Percentiles rank a stretch among this genome's conserved stretches.
phyloP scores from a whole-genome alignment of 2,888 invertebrate species.

The Ormyrus pomaceus region DNA sequence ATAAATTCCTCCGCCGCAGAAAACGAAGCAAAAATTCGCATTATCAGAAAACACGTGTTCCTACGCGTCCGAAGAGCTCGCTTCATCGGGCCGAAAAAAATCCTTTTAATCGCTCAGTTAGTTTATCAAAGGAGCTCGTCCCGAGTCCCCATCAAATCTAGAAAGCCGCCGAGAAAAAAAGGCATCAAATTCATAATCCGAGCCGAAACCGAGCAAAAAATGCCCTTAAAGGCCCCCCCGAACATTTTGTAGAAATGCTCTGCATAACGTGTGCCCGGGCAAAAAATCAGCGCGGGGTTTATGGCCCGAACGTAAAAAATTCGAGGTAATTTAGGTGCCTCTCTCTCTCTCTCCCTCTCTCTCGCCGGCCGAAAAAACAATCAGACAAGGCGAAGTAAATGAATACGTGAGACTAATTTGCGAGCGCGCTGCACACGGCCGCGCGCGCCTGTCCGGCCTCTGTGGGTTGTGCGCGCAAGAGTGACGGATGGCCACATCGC shows the following conservation, averaged over 20 bases:
- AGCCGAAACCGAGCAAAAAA: no score
- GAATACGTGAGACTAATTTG: slow-evolving; percentile 53
- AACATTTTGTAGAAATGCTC: no score
- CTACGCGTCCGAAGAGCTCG: no score
- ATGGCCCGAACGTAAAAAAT: slow-evolving; percentile 4
- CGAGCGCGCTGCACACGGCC: slow-evolving; percentile 7
- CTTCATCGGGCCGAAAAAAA: slow-evolving; percentile 13
- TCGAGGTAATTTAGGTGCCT: slow-evolving; percentile 35
- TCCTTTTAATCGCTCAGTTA: background rate
- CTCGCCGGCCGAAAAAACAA: slow-evolving; percentile 33
- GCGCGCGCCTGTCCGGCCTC: slow-evolving; percentile 36
- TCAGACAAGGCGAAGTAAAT: slow-evolving; percentile 44
- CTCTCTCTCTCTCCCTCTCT: slow-evolving; percentile 16
- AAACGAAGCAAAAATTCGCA: no score
- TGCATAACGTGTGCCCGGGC: no score
- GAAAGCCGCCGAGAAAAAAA: background rate
- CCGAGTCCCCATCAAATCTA: no score
- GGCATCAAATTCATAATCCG: no score
- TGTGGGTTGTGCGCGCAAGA: slow-evolving; percentile 64
- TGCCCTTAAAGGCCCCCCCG: no score
- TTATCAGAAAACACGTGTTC: no score
- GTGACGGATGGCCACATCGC: slow-evolving; percentile 75
- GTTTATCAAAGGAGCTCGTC: no score
- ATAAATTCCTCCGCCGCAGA: no score
- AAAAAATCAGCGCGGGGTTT: background rate